phyloP scores from a whole-genome alignment of 2,113 vertebrate genomes.

The Oenanthe melanoleuca region DNA sequence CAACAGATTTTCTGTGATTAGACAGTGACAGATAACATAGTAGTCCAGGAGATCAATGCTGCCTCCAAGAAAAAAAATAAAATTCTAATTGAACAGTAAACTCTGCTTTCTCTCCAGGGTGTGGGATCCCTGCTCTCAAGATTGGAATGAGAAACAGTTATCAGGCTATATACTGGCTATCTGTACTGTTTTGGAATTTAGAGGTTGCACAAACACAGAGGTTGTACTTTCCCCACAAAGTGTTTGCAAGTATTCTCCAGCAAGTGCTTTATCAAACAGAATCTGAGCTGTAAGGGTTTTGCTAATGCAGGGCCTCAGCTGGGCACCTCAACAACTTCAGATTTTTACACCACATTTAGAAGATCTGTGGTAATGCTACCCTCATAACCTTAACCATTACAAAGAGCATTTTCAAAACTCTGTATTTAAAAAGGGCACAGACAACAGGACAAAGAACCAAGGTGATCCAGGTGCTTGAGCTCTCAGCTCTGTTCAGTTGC shows the following conservation, averaged over 20 bases:
- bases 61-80: slow-evolving; percentile 44
- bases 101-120: not conserved
- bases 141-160: not conserved
- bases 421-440: not conserved
- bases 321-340: not conserved
- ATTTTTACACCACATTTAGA: not conserved
- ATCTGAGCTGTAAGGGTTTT: not conserved
- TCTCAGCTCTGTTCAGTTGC: not conserved
- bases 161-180: too few relatives aligned
- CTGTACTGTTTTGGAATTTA: not conserved
- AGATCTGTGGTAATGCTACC: not conserved
- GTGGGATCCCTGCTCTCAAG: not conserved
- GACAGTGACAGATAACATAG: slow-evolving; percentile 31
- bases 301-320: not conserved
- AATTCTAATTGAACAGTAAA: slow-evolving; percentile 35
- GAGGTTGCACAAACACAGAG: not conserved
- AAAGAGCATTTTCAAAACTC: not conserved
- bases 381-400: not conserved
- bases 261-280: not conserved
- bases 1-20: slow-evolving; percentile 10
- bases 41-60: slow-evolving; percentile 1
- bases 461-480: not conserved
- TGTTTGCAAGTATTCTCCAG: not conserved
- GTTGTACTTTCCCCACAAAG: not conserved
- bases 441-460: not conserved